Evolutionary conservation across 2,113 vertebrate genomes (phyloP), one percentile per base, ranked within the genome.

Genomic region (Chelonoidis abingdonii): DNA sequence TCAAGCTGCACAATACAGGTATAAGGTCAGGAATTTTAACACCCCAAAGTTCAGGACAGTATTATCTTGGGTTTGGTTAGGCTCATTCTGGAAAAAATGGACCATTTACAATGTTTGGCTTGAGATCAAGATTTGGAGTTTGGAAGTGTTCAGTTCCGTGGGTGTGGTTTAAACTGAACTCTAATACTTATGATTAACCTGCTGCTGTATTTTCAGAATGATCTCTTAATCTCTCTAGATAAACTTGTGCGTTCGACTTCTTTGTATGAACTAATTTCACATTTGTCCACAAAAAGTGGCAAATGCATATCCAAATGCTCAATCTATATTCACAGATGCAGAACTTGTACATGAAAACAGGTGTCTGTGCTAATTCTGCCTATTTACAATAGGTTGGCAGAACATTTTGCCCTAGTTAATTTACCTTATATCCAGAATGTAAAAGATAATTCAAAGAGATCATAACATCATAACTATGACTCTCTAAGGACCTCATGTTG

Each of bases 41-140:
- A 38, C n/a, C 65, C 65, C 6, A 35, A 13, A 1, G 22, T 10
- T 38, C 17, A 25, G 75, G 13, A 17, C 13, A 87, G 79, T 50
- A 0, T 0, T 2, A 38, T 88, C 54, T 83, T 56, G 17, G 52
- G 24, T 41, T 17, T 76, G 24, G 10, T 44, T 75, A 75, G 38
- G 69, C 69, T 3, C 38, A 7, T 49, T 57, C 72, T 80, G 72
- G 79, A 12, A 87, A 25, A 80, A 8, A 3, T 27, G 19, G 7
- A 50, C 16, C 0, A 0, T 2, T 2, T 24, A 29, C 11, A 16
- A 9, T 5, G 14, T 38, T 25, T 13, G 5, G 38, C 17, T 56
- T 89, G 16, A 50, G 25, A 24, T 81, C 44, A 6, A 25, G 2
- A 17, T 69, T 62, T 31, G 59, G 35, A 14, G 9, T 72, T 10